Evolutionary conservation across 1,140 invertebrate species (phyloP), one percentile per base, ranked within the genome.

Genomic region (Apis laboriosa): DNA sequence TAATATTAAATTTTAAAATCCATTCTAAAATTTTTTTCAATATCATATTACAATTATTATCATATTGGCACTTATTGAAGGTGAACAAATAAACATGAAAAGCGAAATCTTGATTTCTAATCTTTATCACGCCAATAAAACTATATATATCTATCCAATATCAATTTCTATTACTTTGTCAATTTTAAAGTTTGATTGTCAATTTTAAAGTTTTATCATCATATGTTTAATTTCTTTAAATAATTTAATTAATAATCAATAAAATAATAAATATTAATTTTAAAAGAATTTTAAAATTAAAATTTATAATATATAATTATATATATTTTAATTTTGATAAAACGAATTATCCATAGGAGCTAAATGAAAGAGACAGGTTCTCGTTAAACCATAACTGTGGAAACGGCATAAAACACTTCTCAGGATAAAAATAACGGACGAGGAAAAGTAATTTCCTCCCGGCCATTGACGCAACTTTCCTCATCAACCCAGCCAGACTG

Each of bases 401-500:
- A 51, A 43, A 77, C 9, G 11, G 12, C 51, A 70, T 60, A 19
- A 70, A 77, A 70, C 74, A 67, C 55, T 76, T 28, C 34, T 49
- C 15, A 9, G 43, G 63, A 51, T 77, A 82, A 82, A 82, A 82
- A 82, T 82, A 82, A 82, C 71, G 24, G 63, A 43, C 71, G 64
- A 13, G 63, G 80, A 77, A 82, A 82, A 64, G 74, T 82, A 76
- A 82, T 82, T 82, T 77, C 56, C 75, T 55, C 63, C 73, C 56
- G 74, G 21, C 80, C 64, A 61, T 81, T 81, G 72, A 66, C 79
- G 72, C 51, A 76, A 58, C 55, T 11, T 76, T 55, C 60, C 55
- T 67, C 63, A 63, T 58, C 53, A 28, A 17, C 53, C 24, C 72
- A 19, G 15, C 34, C 13, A 34, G 51, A 56, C 64, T 21, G 64